phyloP scores from a whole-genome alignment of 1,140 invertebrate species.

The Drusus annulatus region DNA sequence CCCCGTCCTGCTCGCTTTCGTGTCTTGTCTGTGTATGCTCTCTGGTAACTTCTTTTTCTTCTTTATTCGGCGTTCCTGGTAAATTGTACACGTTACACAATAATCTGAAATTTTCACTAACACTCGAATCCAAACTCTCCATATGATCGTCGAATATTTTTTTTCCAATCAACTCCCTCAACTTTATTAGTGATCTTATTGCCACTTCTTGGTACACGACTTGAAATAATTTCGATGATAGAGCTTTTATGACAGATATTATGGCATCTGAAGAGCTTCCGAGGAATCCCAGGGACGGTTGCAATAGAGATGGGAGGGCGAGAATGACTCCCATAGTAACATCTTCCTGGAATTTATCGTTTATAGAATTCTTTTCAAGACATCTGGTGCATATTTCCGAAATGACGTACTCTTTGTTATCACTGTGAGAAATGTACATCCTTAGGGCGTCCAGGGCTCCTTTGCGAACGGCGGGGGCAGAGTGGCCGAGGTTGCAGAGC shows the following conservation, averaged over 20 bases:
- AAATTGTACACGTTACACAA: conserved; percentile 77
- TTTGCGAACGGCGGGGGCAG: conserved; percentile 83
- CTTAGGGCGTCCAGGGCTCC: conserved; percentile 80
- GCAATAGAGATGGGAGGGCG: conserved; percentile 77
- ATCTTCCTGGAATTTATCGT: conserved; percentile 74
- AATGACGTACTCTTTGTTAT: conserved; percentile 73
- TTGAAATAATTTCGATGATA: conserved; percentile 79
- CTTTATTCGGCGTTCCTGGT: conserved; percentile 60
- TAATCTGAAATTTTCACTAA: conserved; percentile 77
- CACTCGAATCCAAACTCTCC: conserved; percentile 68
- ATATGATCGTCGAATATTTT: conserved; percentile 75
- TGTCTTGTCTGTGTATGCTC: background rate
- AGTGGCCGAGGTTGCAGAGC: conserved; percentile 81
- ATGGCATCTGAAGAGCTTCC: conserved; percentile 65
- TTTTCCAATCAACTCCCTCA: conserved; percentile 76
- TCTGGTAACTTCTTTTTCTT: background rate
- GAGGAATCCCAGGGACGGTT: conserved; percentile 67
- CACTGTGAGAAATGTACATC: conserved; percentile 77
- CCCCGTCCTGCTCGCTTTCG: background rate
- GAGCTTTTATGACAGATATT: conserved; percentile 71
- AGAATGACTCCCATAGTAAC: conserved; percentile 78
- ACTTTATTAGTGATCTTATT: conserved; percentile 77
- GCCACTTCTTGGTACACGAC: conserved; percentile 79
- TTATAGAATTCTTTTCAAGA: conserved; percentile 72
- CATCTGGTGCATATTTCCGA: conserved; percentile 77